A percentile compares a stretch with the other conserved stretches of the same genome.
phyloP scores from a whole-genome alignment of 23 tunicate species.

The Clavelina lepadiformis region DNA sequence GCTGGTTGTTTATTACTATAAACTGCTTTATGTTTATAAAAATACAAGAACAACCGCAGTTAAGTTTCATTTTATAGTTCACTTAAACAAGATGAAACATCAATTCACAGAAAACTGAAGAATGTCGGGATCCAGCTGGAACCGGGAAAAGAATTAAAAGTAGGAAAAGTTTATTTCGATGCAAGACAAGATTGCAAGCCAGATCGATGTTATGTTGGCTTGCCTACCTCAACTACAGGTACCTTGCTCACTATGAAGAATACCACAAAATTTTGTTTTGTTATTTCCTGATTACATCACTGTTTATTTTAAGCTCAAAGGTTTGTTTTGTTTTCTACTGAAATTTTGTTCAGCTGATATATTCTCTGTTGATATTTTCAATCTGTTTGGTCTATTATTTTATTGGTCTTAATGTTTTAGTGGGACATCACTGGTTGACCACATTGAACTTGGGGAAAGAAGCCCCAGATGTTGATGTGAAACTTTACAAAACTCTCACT shows the following conservation, averaged over 20 bases:
- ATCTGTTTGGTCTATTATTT: background rate
- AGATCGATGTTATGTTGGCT: constrained; percentile 75
- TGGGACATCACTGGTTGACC: constrained; percentile 87
- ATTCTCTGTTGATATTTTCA: background rate
- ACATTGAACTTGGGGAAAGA: constrained; percentile 70
- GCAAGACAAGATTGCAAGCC: constrained; percentile 71
- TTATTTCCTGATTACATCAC: background rate
- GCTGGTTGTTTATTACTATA: background rate
- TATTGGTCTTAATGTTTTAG: constrained; percentile 13
- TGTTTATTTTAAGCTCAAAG: background rate
- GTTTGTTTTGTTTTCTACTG: too few relatives aligned
- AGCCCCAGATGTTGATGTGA: constrained; percentile 61
- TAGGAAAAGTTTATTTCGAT: constrained; percentile 83
- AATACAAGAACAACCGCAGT: background rate
- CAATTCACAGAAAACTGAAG: constrained; percentile 57
- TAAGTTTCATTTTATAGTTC: background rate
- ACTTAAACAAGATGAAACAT: background rate
- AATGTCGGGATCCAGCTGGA: constrained; percentile 52
- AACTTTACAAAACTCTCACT: constrained; percentile 35
- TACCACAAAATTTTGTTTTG: background rate
- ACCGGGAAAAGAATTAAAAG: constrained; percentile 52
- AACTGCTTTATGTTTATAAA: background rate
- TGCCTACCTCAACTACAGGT: constrained; percentile 93
- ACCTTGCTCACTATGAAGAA: background rate
- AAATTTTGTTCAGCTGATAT: too few relatives aligned